Base-by-base conservation (phyloP, 2,113 vertebrate genomes). In the Microcebus ravelobensis region DNA sequence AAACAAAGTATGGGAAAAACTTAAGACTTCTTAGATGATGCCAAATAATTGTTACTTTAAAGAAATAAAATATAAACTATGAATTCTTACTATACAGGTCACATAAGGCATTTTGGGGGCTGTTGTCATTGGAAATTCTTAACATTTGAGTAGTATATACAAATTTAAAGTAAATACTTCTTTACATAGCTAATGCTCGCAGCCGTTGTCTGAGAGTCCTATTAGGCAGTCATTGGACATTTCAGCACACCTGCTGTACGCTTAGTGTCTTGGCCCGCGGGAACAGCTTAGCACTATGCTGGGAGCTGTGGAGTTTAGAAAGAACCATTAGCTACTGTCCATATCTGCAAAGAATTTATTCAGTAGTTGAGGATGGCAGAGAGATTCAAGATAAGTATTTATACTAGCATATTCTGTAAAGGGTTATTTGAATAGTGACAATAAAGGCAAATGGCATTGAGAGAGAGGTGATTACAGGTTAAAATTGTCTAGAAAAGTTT, bases 31-130 rank as follows among this genome's bases (percentile, higher is more conserved):
- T 17, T 79, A 34, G 82, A 65, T 68, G 55, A 68, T 57, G 52
- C 17, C 74, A 57, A 39, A n/a, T 74, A 68, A 61, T 79, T 90
- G 42, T 45, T 87, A 6, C 70, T 70, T 92, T 92, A 74, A 70
- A 70, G 50, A 93, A 95, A 59, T 87, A 80, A 95, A 95, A 77
- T 21, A 45, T 50, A 48, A 94, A 52, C 83, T 74, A 48, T 74
- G 76, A 70, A 61, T 27, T 70, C 8, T 39, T 73, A 68, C n/a
- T 7, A 70, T 63, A 55, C 1, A 76, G 34, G 25, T 87, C 23
- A 36, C 63, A 3, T 68, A 8, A 86, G 85, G 59, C 63, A 39
- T 55, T 70, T 76, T 2, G 12, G 14, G 15, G 18, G 15, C 18
- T 76, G 14, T 77, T 3, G 27, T 34, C 84, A 67, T 74, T 31